phyloP scores from a whole-genome alignment of 2,888 invertebrate species.

The Pemphredon lugubris region DNA sequence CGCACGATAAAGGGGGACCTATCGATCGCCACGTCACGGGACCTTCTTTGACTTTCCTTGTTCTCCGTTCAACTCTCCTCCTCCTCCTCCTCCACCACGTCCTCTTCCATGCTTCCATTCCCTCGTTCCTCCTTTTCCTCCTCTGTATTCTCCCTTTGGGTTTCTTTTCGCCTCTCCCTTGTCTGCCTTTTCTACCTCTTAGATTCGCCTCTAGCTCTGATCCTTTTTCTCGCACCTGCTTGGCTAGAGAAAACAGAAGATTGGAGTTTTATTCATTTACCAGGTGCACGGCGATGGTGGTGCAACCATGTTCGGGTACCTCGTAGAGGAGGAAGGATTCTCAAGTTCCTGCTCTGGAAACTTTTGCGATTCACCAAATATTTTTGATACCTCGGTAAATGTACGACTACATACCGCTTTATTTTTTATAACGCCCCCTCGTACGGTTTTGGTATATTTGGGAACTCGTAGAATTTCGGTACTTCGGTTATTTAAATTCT shows the following conservation, averaged over 20 bases:
- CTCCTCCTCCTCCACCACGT: too few relatives aligned
- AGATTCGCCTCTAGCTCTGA: background rate
- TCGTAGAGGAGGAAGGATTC: too few relatives aligned
- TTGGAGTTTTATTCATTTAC: slow-evolving; percentile 63
- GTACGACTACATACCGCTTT: too few relatives aligned
- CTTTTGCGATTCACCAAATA: background rate
- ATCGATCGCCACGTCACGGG: slow-evolving; percentile 58
- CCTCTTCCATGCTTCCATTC: background rate
- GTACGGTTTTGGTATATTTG: too few relatives aligned
- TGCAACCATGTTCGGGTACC: background rate
- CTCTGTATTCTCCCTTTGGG: background rate
- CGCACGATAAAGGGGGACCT: slow-evolving; percentile 55
- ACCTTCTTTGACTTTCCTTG: slow-evolving; percentile 47
- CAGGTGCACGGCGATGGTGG: slow-evolving; percentile 6
- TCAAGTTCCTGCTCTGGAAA: too few relatives aligned
- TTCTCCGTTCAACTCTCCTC: slow-evolving; percentile 31
- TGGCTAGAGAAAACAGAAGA: slow-evolving; percentile 36
- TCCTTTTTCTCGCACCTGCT: slow-evolving; percentile 14
- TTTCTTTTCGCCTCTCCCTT: background rate
- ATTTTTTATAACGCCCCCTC: too few relatives aligned
- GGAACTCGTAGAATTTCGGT: too few relatives aligned
- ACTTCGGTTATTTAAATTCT: too few relatives aligned
- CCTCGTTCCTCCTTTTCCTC: background rate
- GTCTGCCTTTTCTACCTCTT: background rate
- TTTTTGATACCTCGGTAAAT: background rate